Percentiles rank a stretch among this genome's conserved stretches.
Conservation (phyloP, 1,140 invertebrate genomes). For the fruit fly (Drosophila melanogaster) region Release_6_plus_ISO1_MT NC_004354.4:22788001-22788500, state of each 20-base stretch:
- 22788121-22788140: conserved; percentile 62
- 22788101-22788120: conserved; percentile 16
- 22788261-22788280: too few relatives aligned
- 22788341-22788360: conserved; percentile 30
- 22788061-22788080: conserved; percentile 3
- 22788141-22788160: conserved; percentile 67
- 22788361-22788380: conserved; percentile 76
- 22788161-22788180: conserved; percentile 62
- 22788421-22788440: conserved; percentile 8
- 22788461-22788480: conserved; percentile 73
- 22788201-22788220: not conserved
- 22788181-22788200: conserved; percentile 16
- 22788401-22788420: not conserved
- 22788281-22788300: not conserved
- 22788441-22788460: conserved; percentile 40
- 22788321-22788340: not conserved
- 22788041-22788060: conserved; percentile 53
- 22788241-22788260: too few relatives aligned
- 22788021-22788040: conserved; percentile 32
- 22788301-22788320: not conserved
- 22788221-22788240: too few relatives aligned
- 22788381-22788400: conserved; percentile 12
- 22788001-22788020: conserved; percentile 3
- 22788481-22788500: conserved; percentile 71
- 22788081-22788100: conserved; percentile 10